Evolutionary conservation across 1,140 invertebrate species (phyloP).

Genomic region (Heliconius nattereri): DNA sequence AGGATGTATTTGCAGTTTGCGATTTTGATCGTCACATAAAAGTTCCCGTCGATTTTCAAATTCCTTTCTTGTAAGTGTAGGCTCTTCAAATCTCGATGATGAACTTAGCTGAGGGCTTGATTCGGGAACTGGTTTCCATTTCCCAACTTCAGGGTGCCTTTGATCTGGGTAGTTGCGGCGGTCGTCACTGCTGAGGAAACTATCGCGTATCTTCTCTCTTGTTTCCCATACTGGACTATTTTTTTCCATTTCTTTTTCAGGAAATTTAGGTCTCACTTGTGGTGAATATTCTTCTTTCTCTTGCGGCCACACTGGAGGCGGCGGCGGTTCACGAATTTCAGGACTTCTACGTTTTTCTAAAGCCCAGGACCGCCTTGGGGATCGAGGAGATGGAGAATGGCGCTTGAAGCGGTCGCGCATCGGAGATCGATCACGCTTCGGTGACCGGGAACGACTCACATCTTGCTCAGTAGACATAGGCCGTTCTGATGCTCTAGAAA

Average conservation of each 20-base stretch:
- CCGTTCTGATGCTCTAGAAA: slow-evolving; percentile 43
- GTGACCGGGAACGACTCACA: slow-evolving; percentile 52
- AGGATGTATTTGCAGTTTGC: slow-evolving; percentile 32
- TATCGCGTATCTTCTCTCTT: slow-evolving; percentile 39
- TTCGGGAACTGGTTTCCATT: slow-evolving; percentile 37
- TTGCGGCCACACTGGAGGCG: slow-evolving; percentile 65
- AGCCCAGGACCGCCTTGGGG: slow-evolving; percentile 69
- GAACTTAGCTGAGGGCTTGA: slow-evolving; percentile 26
- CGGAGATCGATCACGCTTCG: slow-evolving; percentile 62
- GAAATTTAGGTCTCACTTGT: slow-evolving; percentile 36
- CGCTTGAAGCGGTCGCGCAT: slow-evolving; percentile 57
- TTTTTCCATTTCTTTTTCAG: slow-evolving; percentile 36
- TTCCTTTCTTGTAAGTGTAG: slow-evolving; percentile 37
- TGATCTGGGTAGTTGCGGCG: slow-evolving; percentile 36
- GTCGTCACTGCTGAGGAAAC: slow-evolving; percentile 13
- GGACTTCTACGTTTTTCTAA: slow-evolving; percentile 68
- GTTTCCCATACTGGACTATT: slow-evolving; percentile 35
- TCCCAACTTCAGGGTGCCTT: slow-evolving; percentile 10
- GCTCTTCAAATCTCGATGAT: slow-evolving; percentile 20
- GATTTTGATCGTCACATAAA: slow-evolving; percentile 34
- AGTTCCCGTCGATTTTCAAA: slow-evolving; percentile 37
- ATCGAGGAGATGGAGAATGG: slow-evolving; percentile 61
- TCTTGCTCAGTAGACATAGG: slow-evolving; percentile 41
- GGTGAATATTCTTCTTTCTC: slow-evolving; percentile 37
- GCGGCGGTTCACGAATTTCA: slow-evolving; percentile 54